These are phyloP conservation scores for Acanthurus leucopareius DNA, from an alignment of 2,797 vertebrate species.

Conservation along the genomic window DNA sequence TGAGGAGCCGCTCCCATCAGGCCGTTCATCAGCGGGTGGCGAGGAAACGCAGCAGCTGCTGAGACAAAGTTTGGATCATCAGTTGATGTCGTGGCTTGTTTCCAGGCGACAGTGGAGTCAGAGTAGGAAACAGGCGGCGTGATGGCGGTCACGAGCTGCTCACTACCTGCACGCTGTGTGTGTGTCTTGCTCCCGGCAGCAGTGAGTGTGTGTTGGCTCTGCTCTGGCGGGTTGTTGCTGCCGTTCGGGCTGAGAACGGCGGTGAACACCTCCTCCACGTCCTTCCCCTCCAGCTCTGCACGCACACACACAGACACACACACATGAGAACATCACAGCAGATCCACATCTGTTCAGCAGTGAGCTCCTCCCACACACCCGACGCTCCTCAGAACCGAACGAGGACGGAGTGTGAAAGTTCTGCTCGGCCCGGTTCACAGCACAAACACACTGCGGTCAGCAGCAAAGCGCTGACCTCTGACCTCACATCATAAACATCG, in stretches of 20 bases:
- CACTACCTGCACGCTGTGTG: constrained; percentile 46
- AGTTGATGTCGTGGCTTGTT: no score
- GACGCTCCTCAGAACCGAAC: no score
- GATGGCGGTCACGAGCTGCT: no score
- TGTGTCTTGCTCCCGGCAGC: constrained; percentile 75
- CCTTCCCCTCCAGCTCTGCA: constrained; percentile 95
- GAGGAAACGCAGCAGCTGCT: constrained; percentile 84
- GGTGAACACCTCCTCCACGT: constrained; percentile 97
- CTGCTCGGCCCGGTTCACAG: no score
- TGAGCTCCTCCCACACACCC: no score
- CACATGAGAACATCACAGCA: not conserved
- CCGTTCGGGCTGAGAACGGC: constrained; percentile 92
- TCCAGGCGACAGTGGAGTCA: no score
- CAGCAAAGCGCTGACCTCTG: no score
- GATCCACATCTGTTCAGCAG: no score
- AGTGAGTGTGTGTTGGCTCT: constrained; percentile 80
- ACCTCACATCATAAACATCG: no score
- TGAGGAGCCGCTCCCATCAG: constrained; percentile 87
- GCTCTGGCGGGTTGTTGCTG: constrained; percentile 78
- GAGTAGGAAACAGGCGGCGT: no score
- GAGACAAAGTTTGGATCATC: not conserved
- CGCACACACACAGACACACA: constrained; percentile 11
- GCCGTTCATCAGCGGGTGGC: constrained; percentile 92
- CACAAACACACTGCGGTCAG: no score
- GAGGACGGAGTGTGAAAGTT: no score